Base-by-base conservation (phyloP, 1,140 invertebrate species). In the Mizuhopecten yessoensis region DNA sequence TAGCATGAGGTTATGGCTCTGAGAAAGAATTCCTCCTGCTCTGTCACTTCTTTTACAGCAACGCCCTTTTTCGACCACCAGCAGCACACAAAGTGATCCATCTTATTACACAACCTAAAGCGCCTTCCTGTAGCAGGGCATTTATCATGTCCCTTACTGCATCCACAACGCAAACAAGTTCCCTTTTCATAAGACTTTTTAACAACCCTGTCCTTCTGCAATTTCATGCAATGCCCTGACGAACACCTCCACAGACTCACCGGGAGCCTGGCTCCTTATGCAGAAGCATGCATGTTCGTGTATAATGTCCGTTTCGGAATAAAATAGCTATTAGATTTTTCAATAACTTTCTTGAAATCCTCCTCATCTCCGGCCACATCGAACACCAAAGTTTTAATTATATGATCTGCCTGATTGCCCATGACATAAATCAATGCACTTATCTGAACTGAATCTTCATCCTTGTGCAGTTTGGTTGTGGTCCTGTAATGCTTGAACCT, bases 241-340 rank as follows among this genome's bases (percentile, higher is more conserved):
- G 39, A 92, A 93, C 39, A 17, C 11, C 34, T 93, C 88, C 20
- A 90, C 86, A 2, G 57, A 87, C 49, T 93, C 90, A 34, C 90
- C 88, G 0, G 33, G 33, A 23, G 17, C 17, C 86, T 92, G 92
- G 86, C 29, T 87, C n/a, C 90, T 87, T 49, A 86, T 29, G 29
- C 87, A 11, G 39, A 93, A 92, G 17, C 57, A 10, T 0, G 88
- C 86, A 33, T 89, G 90, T 33, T 93, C 91, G 39, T 90, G 90
- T 34, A 93, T 90, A n/a, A 91, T 45, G 39, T 93, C 36, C 88
- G 11, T 34, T 91, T 90, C 5, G 89, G 91, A 34, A 93, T 36
- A 87, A 93, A 93, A 92, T 93, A 89, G 33, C 86, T 45, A 34
- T 92, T 88, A 87, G 90, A 92, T 88, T 93, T 93, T 34, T 88